phyloP scores from a whole-genome alignment of 2,888 invertebrate genomes.

The Pomacea canaliculata region DNA sequence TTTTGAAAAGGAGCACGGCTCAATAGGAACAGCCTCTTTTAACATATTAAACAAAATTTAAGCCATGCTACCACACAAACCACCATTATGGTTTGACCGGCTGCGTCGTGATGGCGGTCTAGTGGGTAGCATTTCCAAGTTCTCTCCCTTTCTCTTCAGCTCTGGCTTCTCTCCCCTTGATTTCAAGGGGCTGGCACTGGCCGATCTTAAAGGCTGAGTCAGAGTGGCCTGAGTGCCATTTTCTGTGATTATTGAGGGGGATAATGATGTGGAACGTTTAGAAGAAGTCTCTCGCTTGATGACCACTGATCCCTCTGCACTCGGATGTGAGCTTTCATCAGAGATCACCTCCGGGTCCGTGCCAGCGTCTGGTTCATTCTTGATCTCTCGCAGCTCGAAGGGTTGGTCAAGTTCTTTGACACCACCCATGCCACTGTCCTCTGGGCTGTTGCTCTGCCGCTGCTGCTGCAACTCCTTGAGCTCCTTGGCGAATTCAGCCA shows the following conservation, averaged over 20 bases:
- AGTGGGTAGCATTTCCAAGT: conserved; percentile 7
- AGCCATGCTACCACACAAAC: neutral
- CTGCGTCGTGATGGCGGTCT: conserved; percentile 19
- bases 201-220: neutral
- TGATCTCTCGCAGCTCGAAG: conserved; percentile 18
- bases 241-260: conserved; percentile 1
- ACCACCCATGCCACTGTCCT: neutral
- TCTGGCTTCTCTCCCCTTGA: conserved; percentile 20
- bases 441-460: conserved; percentile 4
- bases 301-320: too few relatives aligned
- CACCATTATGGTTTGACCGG: conserved; percentile 13
- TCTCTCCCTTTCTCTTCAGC: conserved; percentile 22
- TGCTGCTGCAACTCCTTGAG: conserved; percentile 49
- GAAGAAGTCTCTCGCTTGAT: too few relatives aligned
- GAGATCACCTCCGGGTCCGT: neutral
- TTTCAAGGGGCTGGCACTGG: neutral
- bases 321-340: too few relatives aligned
- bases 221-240: conserved; percentile 12
- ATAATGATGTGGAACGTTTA: neutral
- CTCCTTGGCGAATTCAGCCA: conserved; percentile 65
- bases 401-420: conserved; percentile 19
- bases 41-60: too few relatives aligned
- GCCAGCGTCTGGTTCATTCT: conserved; percentile 15
- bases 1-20: too few relatives aligned
- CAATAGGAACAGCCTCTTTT: too few relatives aligned